phyloP scores from a whole-genome alignment of 2,113 vertebrate genomes.

The Triplophysa dalaica region DNA sequence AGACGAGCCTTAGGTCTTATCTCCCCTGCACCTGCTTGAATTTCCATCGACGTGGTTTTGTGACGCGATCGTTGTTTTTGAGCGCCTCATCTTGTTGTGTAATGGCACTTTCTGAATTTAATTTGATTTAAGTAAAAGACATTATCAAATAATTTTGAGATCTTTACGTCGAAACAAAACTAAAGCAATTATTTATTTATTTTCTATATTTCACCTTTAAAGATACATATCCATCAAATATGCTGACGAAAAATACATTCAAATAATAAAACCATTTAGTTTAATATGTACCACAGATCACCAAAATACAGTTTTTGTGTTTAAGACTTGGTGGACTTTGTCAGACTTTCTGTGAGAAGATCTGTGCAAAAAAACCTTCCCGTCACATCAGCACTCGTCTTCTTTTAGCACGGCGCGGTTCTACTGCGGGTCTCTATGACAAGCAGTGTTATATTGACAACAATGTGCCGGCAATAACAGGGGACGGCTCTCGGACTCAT shows the following conservation, averaged over 20 bases:
- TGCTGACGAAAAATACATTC: no score
- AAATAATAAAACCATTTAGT: no score
- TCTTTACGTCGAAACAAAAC: no score
- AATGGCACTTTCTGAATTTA: slow-evolving; percentile 53
- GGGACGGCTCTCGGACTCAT: slow-evolving; percentile 47
- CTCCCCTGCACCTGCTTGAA: slow-evolving; percentile 65
- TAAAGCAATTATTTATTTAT: no score
- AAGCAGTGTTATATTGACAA: slow-evolving; percentile 32
- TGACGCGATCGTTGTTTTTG: slow-evolving; percentile 62
- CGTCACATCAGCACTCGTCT: slow-evolving; percentile 19
- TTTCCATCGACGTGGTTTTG: slow-evolving; percentile 65
- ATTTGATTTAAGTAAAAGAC: neutral
- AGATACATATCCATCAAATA: neutral
- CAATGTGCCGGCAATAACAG: slow-evolving; percentile 38
- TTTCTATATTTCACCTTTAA: neutral
- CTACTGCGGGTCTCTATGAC: slow-evolving; percentile 19
- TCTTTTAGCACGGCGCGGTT: slow-evolving; percentile 30
- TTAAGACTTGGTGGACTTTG: neutral
- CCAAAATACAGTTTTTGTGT: no score
- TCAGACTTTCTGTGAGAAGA: neutral
- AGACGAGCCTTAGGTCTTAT: slow-evolving; percentile 59
- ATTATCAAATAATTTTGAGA: no score
- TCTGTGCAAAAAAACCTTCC: slow-evolving; percentile 21
- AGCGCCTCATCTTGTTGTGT: slow-evolving; percentile 65
- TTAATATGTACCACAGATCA: no score